Conservation (phyloP, 2,888 invertebrate species). For the Lacanobia wlatinum region DNA sequence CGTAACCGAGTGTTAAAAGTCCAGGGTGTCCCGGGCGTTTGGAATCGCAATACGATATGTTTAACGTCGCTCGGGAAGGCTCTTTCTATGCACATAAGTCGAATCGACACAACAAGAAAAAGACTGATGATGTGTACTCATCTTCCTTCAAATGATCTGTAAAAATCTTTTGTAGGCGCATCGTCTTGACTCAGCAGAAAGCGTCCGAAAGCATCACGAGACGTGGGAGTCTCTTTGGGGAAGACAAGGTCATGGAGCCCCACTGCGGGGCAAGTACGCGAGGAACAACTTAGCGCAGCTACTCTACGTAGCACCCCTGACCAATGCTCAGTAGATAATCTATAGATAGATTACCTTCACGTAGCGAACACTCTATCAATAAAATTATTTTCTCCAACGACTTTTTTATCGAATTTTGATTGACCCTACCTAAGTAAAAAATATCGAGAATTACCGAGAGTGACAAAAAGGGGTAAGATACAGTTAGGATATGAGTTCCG, state of each 20-base stretch:
- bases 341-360: background rate
- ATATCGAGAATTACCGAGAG: background rate
- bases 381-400: background rate
- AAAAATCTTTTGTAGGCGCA: slow-evolving; percentile 85
- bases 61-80: background rate
- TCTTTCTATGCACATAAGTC: background rate
- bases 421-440: background rate
- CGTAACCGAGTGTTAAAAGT: no score
- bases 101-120: background rate
- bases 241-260: slow-evolving; percentile 93
- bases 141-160: background rate
- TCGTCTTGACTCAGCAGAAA: slow-evolving; percentile 92
- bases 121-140: no score
- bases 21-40: no score
- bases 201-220: slow-evolving; percentile 93
- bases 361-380: slow-evolving; percentile 1
- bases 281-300: slow-evolving; percentile 84
- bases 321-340: slow-evolving; percentile 67
- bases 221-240: slow-evolving; percentile 96
- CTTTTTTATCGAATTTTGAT: background rate
- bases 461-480: background rate
- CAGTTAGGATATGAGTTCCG: background rate
- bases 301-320: slow-evolving; percentile 79
- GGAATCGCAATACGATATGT: background rate
- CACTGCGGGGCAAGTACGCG: slow-evolving; percentile 88